These are phyloP conservation scores for Tachysurus fulvidraco DNA, from an alignment of 2,113 vertebrate genomes.

Conservation along the genomic window DNA sequence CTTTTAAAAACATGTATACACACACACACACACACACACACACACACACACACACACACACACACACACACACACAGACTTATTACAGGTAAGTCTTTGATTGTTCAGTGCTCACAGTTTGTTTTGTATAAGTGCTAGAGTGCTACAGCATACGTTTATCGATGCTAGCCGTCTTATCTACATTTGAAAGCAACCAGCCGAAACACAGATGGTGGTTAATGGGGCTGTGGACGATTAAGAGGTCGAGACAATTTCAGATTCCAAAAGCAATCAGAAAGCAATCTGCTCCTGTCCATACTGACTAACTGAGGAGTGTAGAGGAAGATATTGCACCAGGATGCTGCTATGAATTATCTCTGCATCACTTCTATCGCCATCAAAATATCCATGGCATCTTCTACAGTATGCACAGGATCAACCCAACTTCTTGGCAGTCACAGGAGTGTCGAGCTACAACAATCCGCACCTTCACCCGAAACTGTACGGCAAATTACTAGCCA, in stretches of 20 bases:
- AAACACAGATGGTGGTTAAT: constrained; percentile 22
- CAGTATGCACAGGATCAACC: neutral
- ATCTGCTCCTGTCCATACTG: constrained; percentile 1
- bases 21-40: neutral
- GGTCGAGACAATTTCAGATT: constrained; percentile 6
- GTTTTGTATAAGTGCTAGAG: neutral
- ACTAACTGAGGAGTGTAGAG: neutral
- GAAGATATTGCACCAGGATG: neutral
- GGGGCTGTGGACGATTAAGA: neutral
- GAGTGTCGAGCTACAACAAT: neutral
- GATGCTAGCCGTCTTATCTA: neutral
- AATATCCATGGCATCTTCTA: neutral
- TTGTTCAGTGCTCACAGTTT: neutral
- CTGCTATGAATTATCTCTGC: neutral
- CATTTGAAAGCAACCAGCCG: neutral
- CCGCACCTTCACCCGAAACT: neutral
- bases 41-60: neutral
- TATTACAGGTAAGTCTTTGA: neutral
- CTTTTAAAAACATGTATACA: neutral
- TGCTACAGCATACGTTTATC: neutral
- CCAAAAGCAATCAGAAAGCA: constrained; percentile 15
- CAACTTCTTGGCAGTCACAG: neutral
- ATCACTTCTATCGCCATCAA: neutral
- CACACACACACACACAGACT: neutral
- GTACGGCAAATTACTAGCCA: too few relatives aligned